phyloP scores from a whole-genome alignment of 1,140 invertebrate species.

The Drosophila triauraria region DNA sequence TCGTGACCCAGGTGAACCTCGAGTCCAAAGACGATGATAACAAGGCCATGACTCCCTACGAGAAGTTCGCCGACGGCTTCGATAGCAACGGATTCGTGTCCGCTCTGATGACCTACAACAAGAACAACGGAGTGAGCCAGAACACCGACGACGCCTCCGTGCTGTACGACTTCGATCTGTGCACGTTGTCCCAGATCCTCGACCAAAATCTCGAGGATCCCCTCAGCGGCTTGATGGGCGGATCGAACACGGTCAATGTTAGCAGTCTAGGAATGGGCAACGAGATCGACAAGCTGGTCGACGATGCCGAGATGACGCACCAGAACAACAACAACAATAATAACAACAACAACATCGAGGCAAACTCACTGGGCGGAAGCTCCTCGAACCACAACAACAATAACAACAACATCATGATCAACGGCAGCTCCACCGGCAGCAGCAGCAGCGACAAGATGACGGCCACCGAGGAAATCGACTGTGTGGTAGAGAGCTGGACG shows the following conservation, averaged over 20 bases:
- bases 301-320: slow-evolving; percentile 57
- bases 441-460: slow-evolving; percentile 53
- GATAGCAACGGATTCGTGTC: slow-evolving; percentile 81
- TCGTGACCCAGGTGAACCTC: slow-evolving; percentile 60
- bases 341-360: slow-evolving; percentile 57
- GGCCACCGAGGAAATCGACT: slow-evolving; percentile 73
- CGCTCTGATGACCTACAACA: slow-evolving; percentile 73
- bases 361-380: slow-evolving; percentile 43
- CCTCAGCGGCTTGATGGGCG: slow-evolving; percentile 61
- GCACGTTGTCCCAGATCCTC: slow-evolving; percentile 68
- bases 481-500: slow-evolving; percentile 76
- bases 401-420: slow-evolving; percentile 58
- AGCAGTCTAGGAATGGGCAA: slow-evolving; percentile 61
- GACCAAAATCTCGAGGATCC: slow-evolving; percentile 71
- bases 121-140: slow-evolving; percentile 59
- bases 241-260: slow-evolving; percentile 72
- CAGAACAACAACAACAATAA: slow-evolving; percentile 68
- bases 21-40: slow-evolving; percentile 79
- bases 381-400: slow-evolving; percentile 57
- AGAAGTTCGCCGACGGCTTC: slow-evolving; percentile 78
- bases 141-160: slow-evolving; percentile 64
- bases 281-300: slow-evolving; percentile 72
- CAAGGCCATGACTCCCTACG: slow-evolving; percentile 73
- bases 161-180: slow-evolving; percentile 71
- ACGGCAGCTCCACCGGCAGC: slow-evolving; percentile 48